Percentiles rank a stretch among this genome's conserved stretches.
phyloP scores from a whole-genome alignment of 1,140 invertebrate genomes.

The Sinonovacula constricta region DNA sequence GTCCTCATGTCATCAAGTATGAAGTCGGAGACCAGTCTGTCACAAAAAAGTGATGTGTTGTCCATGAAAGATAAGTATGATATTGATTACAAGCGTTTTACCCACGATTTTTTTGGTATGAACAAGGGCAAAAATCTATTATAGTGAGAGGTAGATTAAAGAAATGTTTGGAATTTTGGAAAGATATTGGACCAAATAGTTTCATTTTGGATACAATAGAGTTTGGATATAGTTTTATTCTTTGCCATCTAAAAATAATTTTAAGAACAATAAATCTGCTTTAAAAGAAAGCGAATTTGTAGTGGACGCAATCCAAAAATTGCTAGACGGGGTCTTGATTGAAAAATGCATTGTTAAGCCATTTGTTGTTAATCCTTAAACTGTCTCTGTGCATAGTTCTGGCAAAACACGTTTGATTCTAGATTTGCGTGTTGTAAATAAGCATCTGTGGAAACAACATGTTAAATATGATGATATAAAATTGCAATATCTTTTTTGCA shows the following conservation, averaged over 20 bases:
- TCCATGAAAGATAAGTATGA: constrained; percentile 15
- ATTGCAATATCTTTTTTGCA: too few relatives aligned
- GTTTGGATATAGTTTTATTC: constrained; percentile 42
- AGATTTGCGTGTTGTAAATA: too few relatives aligned
- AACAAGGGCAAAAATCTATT: constrained; percentile 14
- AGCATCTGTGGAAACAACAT: too few relatives aligned
- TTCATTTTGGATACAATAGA: constrained; percentile 34
- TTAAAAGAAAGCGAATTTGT: constrained; percentile 39
- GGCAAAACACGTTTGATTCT: too few relatives aligned
- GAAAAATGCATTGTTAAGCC: constrained; percentile 15
- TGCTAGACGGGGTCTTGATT: too few relatives aligned
- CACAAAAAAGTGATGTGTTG: constrained; percentile 3
- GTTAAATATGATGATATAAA: too few relatives aligned
- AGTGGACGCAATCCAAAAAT: constrained; percentile 30
- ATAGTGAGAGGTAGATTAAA: too few relatives aligned
- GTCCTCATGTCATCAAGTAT: neutral
- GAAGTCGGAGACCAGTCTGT: neutral
- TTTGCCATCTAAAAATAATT: neutral
- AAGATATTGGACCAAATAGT: constrained; percentile 9
- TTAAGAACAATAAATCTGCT: constrained; percentile 49
- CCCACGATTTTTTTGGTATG: constrained; percentile 14
- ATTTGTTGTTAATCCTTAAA: constrained; percentile 15
- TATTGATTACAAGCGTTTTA: constrained; percentile 1
- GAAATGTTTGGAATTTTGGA: constrained; percentile 44
- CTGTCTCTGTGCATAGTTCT: constrained; percentile 47